phyloP scores from a whole-genome alignment of 1,140 invertebrate genomes.

The Pectinophora gossypiella region DNA sequence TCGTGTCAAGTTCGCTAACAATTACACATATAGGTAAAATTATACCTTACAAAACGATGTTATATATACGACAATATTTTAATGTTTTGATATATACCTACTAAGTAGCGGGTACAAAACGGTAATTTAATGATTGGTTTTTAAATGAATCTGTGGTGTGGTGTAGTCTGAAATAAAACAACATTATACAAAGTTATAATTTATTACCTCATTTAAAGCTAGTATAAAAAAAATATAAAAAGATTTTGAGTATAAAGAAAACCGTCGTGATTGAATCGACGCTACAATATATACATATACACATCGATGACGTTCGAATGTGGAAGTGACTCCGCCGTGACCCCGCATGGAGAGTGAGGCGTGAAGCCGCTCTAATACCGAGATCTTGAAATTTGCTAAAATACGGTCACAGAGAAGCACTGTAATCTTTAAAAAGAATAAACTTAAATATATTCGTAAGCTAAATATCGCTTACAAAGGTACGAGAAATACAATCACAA shows the following conservation, averaged over 20 bases:
- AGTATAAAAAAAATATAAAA: constrained; percentile 59
- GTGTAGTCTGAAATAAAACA: constrained; percentile 58
- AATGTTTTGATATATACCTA: no score
- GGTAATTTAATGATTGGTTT: no score
- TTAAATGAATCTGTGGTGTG: no score
- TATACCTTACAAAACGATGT: no score
- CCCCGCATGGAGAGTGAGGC: not conserved
- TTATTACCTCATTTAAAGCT: constrained; percentile 57
- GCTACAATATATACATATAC: constrained; percentile 30
- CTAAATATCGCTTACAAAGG: constrained; percentile 1
- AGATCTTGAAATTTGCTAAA: not conserved
- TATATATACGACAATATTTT: no score
- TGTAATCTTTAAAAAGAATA: constrained; percentile 2
- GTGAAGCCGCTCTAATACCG: not conserved
- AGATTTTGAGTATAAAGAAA: constrained; percentile 55
- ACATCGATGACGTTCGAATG: constrained; percentile 7
- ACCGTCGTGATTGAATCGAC: constrained; percentile 16
- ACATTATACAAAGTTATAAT: constrained; percentile 61
- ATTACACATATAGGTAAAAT: no score
- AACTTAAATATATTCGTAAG: constrained; percentile 17
- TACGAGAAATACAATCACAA: constrained; percentile 29
- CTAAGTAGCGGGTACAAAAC: no score
- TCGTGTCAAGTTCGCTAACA: no score
- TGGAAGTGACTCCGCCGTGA: not conserved
- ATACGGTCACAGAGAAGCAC: not conserved